Evolutionary conservation across 1,140 invertebrate genomes (phyloP).

Genomic region (Dolichoris vasculosae): DNA sequence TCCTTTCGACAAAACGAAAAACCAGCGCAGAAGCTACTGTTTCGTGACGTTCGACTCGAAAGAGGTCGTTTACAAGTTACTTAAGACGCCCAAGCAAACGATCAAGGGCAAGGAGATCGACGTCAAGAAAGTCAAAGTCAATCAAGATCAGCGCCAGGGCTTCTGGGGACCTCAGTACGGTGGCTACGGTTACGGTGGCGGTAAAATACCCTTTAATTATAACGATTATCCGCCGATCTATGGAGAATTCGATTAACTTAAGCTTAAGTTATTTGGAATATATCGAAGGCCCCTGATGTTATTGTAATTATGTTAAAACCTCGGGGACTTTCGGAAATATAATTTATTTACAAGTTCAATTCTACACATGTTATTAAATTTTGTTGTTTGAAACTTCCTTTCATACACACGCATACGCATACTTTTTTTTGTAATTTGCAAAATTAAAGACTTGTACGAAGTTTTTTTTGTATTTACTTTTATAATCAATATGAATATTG

Average conservation of each 20-base stretch:
- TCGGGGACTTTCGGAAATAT: constrained; percentile 47
- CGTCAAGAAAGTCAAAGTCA: constrained; percentile 75
- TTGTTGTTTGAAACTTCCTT: constrained; percentile 48
- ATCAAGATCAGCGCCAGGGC: constrained; percentile 71
- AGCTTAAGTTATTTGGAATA: constrained; percentile 39
- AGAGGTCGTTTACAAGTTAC: constrained; percentile 78
- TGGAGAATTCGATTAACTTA: constrained; percentile 39
- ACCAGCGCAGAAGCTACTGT: constrained; percentile 80
- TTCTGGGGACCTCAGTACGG: constrained; percentile 73
- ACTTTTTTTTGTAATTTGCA: constrained; percentile 48
- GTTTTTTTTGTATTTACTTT: constrained; percentile 51
- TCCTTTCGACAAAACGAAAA: constrained; percentile 83
- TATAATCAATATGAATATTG: constrained; percentile 33
- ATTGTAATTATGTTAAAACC: constrained; percentile 54
- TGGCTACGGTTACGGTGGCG: constrained; percentile 67
- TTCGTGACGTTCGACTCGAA: constrained; percentile 81
- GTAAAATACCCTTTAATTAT: constrained; percentile 47
- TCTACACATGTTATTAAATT: constrained; percentile 49
- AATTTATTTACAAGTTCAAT: constrained; percentile 51
- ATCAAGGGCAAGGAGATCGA: constrained; percentile 80
- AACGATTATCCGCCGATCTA: constrained; percentile 43
- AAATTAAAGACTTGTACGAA: constrained; percentile 47
- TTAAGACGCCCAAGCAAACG: constrained; percentile 79
- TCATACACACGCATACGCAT: constrained; percentile 29
- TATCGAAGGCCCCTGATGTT: constrained; percentile 48